Base-by-base conservation (phyloP, 2,113 vertebrate genomes). In the Trichomycterus rosablanca region DNA sequence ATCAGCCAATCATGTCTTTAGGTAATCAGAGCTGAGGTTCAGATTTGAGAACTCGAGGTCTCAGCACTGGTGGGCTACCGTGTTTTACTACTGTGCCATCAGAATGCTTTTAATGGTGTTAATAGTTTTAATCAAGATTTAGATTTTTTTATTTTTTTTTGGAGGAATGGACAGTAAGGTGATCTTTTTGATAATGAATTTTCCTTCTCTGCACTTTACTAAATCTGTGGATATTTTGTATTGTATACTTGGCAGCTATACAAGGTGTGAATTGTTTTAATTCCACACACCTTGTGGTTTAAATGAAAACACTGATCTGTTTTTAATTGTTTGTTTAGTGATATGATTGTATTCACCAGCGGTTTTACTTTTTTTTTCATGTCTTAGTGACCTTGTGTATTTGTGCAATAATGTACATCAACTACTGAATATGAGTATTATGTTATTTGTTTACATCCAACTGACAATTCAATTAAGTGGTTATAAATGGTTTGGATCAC, bases 231-330 rank as follows among this genome's bases (percentile, higher is more conserved):
- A 39, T 45, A 15, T 22, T n/a, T 59, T 52, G 4, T 39, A 22
- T 28, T 26, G 5, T 28, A 63, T 20, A 32, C 14, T 49, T 42
- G 66, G 46, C 58, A 58, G 45, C 18, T 62, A 20, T 58, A 22
- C 19, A 23, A 34, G 28, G 48, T 35, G 42, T 55, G 32, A 23
- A 18, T n/a, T n/a, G n/a, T n/a, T n/a, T 60, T 34, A 40, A 34
- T 48, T 32, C n/a, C 18, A 23, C 26, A 11, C 18, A 15, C 15
- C 10, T 2, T 28, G 1, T 16, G 19, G 26, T 54, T 54, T 39
- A 15, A 30, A 14, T 2, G n/a, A n/a, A n/a, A n/a, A n/a, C n/a
- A n/a, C n/a, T 24, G 1, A 35, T 30, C 18, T 34, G 40, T 53
- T 20, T 19, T 53, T 51, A 32, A 22, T 45, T 46, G n/a, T 39